A percentile compares a stretch with the other conserved stretches of the same genome.
phyloP scores from a whole-genome alignment of 2,797 vertebrate species.

The Momotus momota region DNA sequence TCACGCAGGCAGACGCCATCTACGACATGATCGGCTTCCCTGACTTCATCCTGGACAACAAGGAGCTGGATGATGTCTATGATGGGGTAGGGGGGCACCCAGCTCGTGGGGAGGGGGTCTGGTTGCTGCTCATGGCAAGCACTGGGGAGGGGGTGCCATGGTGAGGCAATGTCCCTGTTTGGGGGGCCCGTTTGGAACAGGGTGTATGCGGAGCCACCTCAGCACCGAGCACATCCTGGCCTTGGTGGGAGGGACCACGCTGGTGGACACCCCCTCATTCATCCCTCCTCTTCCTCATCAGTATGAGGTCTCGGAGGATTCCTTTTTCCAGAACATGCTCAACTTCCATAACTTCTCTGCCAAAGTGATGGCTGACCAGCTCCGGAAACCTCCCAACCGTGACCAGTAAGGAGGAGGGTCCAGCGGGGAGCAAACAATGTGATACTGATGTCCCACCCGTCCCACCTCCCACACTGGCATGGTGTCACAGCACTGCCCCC shows the following conservation, averaged over 20 bases:
- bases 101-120: not conserved
- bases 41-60: slow-evolving; percentile 95
- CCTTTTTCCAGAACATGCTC: slow-evolving; percentile 97
- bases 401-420: slow-evolving; percentile 88
- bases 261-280: not conserved
- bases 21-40: slow-evolving; percentile 99
- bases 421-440: not conserved
- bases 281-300: slow-evolving; percentile 53
- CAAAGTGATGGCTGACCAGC: slow-evolving; percentile 95
- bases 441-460: not conserved
- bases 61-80: slow-evolving; percentile 95
- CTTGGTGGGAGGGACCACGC: not conserved
- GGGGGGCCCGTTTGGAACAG: not conserved
- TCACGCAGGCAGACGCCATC: slow-evolving; percentile 90
- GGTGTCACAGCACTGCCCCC: not conserved
- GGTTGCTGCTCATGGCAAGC: not conserved
- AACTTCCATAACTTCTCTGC: slow-evolving; percentile 99
- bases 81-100: slow-evolving; percentile 87
- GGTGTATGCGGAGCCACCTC: rapidly evolving
- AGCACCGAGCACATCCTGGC: not conserved
- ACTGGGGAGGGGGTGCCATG: not conserved
- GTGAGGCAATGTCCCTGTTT: rapidly evolving
- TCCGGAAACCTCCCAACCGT: slow-evolving; percentile 94
- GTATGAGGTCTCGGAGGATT: slow-evolving; percentile 95
- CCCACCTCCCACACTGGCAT: not conserved